A percentile compares a stretch with the other conserved stretches of the same genome.
Evolutionary conservation across 2,888 invertebrate genomes (phyloP).

Genomic region (Lasius fuliginosus): DNA sequence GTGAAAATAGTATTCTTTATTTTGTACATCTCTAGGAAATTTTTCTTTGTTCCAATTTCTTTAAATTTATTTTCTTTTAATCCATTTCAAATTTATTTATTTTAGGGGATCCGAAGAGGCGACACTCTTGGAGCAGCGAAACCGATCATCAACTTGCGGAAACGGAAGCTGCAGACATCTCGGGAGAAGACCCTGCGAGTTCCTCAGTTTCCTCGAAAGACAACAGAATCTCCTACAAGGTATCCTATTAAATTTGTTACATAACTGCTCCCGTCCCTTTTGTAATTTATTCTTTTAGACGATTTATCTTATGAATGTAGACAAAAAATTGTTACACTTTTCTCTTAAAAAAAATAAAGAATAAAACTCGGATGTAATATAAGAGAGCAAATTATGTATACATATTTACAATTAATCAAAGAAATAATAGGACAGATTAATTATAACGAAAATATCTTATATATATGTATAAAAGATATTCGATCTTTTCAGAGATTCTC

Average conservation of each 20-base stretch:
- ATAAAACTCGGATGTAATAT: neutral
- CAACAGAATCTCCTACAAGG: conserved; percentile 77
- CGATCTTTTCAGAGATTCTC: too few relatives aligned
- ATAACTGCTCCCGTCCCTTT: neutral
- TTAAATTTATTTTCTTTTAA: neutral
- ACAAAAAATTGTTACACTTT: neutral
- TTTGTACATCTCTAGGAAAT: neutral
- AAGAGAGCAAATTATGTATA: neutral
- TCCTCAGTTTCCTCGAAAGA: conserved; percentile 71
- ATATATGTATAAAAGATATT: too few relatives aligned
- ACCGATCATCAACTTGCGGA: conserved; percentile 75
- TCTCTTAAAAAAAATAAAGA: neutral
- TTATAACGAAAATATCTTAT: too few relatives aligned
- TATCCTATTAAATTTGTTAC: conserved; percentile 48
- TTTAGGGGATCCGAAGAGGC: conserved; percentile 82
- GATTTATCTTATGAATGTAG: neutral
- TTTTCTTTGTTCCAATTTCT: neutral
- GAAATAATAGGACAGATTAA: neutral
- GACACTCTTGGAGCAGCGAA: conserved; percentile 82
- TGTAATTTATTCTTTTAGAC: neutral
- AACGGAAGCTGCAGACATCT: conserved; percentile 73
- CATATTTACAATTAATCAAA: neutral
- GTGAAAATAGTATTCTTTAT: neutral
- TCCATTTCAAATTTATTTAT: conserved; percentile 38
- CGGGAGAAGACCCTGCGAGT: conserved; percentile 62